These are phyloP conservation scores for Chloromyia formosa DNA, from an alignment of 2,888 invertebrate genomes.

Conservation along the genomic window DNA sequence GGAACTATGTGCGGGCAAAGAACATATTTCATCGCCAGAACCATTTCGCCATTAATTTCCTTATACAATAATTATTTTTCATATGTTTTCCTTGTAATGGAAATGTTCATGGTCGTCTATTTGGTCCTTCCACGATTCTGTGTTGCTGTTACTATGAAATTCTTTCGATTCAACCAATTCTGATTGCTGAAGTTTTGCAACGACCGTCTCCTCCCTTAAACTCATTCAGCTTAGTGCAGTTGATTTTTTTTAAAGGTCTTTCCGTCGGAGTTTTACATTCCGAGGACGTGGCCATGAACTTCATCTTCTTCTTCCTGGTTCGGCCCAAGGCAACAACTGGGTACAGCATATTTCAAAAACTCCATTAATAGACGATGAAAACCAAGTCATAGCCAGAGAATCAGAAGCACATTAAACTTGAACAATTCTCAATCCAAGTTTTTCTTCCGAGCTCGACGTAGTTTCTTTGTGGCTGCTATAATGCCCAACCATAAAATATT, in stretches of 20 bases:
- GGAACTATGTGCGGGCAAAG: too few species aligned
- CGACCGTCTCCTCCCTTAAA: too few species aligned
- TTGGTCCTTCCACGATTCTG: not conserved
- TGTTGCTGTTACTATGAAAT: not conserved
- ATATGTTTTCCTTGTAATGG: not conserved
- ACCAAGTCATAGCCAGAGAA: not conserved
- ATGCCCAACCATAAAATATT: conserved; percentile 14
- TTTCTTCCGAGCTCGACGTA: not conserved
- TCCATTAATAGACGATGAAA: conserved; percentile 10
- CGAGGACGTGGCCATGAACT: too few species aligned
- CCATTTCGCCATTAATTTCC: not conserved
- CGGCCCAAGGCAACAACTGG: not conserved
- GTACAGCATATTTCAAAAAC: not conserved
- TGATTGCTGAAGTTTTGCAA: too few species aligned
- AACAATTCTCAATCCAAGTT: conserved; percentile 18
- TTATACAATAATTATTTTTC: conserved; percentile 5
- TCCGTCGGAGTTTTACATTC: too few species aligned
- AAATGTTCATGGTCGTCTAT: conserved; percentile 19
- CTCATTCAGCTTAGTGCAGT: too few species aligned
- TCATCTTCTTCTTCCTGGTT: too few species aligned
- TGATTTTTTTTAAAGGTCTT: too few species aligned
- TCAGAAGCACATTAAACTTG: conserved; percentile 17
- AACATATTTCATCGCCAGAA: too few species aligned
- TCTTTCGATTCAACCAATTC: too few species aligned
- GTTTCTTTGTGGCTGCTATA: not conserved